Conservation (phyloP, 2,797 vertebrate genomes). For the Mus spretus region DNA sequence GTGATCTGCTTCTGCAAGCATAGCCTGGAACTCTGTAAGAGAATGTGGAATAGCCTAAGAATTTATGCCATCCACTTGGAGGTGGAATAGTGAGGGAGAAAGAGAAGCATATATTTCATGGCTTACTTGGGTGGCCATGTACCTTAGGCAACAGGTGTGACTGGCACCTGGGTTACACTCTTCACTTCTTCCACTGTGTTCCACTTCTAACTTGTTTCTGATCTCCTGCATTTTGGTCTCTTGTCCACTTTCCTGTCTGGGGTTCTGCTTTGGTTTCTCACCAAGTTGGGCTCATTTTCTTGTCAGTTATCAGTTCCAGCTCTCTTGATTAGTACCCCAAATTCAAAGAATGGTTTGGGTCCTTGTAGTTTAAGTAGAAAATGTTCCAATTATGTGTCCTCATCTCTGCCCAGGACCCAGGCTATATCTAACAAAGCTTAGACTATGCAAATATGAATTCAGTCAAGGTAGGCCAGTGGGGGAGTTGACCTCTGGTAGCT, state of each 20-base stretch:
- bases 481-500: background rate
- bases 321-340: slow-evolving; percentile 29
- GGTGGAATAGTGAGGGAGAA: background rate
- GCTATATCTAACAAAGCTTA: background rate
- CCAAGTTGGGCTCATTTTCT: background rate
- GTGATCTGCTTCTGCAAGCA: background rate
- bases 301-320: background rate
- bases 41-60: background rate
- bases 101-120: background rate
- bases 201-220: background rate
- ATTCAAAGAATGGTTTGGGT: slow-evolving; percentile 4
- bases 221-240: background rate
- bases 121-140: background rate
- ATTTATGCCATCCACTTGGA: background rate
- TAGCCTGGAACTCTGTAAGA: background rate
- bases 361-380: slow-evolving; percentile 28
- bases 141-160: background rate
- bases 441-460: background rate
- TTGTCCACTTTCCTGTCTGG: background rate
- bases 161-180: background rate
- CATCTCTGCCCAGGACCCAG: background rate
- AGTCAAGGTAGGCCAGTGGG: background rate
- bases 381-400: background rate
- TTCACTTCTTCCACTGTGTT: background rate
- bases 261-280: background rate